Evolutionary conservation across 2,888 invertebrate species (phyloP), one percentile per base, ranked within the genome.

Genomic region (Busseola fusca): DNA sequence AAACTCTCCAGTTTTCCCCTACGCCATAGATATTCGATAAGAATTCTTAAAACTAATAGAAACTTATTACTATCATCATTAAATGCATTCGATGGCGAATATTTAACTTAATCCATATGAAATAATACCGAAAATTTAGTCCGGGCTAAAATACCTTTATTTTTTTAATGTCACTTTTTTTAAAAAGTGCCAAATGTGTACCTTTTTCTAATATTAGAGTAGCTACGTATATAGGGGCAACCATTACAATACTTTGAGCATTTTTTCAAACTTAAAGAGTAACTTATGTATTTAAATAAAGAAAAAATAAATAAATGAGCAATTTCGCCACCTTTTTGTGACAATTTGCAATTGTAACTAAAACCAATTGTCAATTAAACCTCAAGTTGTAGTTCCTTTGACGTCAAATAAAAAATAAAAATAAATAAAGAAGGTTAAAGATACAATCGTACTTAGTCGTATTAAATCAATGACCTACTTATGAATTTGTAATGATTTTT

Each of bases 1-100:
- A 89, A 89, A 87, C 86, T 37, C 50, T 84, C 87, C 87, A 37
- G 27, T 75, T 62, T 76, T 76, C 62, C 82, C 82, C 76, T 59
- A 67, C 52, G 74, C 81, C 79, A 77, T 12, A 70, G 50, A 72
- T 68, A 74, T 67, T 65, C 25, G 14, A 48, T 52, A 66, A 27
- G 64, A 58, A 70, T 50, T 34, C 59, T 68, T 76, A 73, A 74
- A 58, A 64, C 25, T 58, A 81, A 48, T 59, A 69, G 0, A 69
- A 66, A 76, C 63, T 57, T 77, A 74, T 40, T 58, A 1, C 3
- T 67, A 77, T 59, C 3, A 56, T 74, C 68, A 66, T 63, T 76
- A 80, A 80, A 80, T 77, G 76, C 74, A 68, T 77, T 76, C 56
- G 69, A 83, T 84, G 84, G 82, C 84, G 68, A 66, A 74, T 64